Base-by-base conservation (phyloP, 2,113 vertebrate genomes). In the Pholis gunnellus region DNA sequence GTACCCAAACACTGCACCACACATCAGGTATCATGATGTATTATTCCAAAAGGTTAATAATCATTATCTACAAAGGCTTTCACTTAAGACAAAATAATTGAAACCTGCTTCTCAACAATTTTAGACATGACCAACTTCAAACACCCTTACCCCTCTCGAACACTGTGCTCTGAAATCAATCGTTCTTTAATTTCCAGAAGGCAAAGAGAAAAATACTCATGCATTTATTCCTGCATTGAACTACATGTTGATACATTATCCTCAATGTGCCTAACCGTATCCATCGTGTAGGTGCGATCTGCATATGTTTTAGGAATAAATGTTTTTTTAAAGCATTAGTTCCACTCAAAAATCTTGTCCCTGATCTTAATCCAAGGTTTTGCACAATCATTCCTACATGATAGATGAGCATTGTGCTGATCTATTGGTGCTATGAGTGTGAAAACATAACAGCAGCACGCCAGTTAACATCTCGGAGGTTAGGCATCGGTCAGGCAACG, bases 31-130 rank as follows among this genome's bases (percentile, higher is more conserved):
- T 69, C 22, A 67, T 36, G 15, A 17, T 22, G 4, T 25, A 9
- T 29, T 48, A 50, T 52, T 46, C 18, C 6, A 0, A 52, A 44
- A 68, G 44, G 9, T 29, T 48, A 13, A 15, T 59, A 63, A n/a
- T 75, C 27, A 17, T 70, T 22, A 54, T 54, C 46, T 27, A 42
- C 18, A 65, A 75, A 71, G 36, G 59, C 29, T 75, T 56, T 57
- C 44, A 27, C 18, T 7, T 7, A 40, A 4, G 9, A 48, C 20
- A 36, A 59, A 2, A 29, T 44, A 18, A 31, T 27, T 46, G 52
- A 15, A 52, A 27, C 29, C 18, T 29, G 22, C 29, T 46, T 56
- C 36, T 22, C 57, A 72, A 15, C 61, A 27, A 46, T 56, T 57
- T 34, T 22, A 59, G 50, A 77, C 2, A 60, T 48, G 6, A 25